A percentile compares a stretch with the other conserved stretches of the same genome.
phyloP scores from a whole-genome alignment of 2,888 invertebrate genomes.

The Lepeophtheirus nordmannii region DNA sequence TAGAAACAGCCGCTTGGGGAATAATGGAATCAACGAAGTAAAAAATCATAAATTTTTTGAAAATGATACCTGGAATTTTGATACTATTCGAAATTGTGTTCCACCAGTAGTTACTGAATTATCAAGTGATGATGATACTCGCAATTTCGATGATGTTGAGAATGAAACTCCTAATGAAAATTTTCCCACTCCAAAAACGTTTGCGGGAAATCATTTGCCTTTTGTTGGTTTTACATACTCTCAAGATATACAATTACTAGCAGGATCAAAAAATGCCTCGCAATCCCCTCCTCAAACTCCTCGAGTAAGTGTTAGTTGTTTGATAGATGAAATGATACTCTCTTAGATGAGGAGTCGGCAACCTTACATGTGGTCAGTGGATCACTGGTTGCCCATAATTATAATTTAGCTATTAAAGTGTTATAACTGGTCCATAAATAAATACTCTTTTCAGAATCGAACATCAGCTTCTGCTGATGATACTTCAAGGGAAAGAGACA shows the following conservation, averaged over 20 bases:
- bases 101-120: constrained; percentile 95
- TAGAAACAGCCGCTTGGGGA: constrained; percentile 45
- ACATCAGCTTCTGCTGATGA: neutral
- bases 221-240: constrained; percentile 98
- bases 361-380: too few relatives aligned
- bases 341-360: too few relatives aligned
- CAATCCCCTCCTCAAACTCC: constrained; percentile 11
- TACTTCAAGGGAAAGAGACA: neutral
- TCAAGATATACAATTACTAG: constrained; percentile 56
- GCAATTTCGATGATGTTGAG: constrained; percentile 95
- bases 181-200: constrained; percentile 90
- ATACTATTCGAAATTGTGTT: constrained; percentile 77
- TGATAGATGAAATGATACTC: too few relatives aligned
- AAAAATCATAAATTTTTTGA: constrained; percentile 84
- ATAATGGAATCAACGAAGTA: constrained; percentile 84
- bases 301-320: constrained; percentile 8
- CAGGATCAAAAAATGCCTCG: neutral
- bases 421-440: too few relatives aligned
- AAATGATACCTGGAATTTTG: constrained; percentile 95
- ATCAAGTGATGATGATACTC: constrained; percentile 88
- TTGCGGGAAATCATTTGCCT: constrained; percentile 93
- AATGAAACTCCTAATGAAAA: constrained; percentile 79
- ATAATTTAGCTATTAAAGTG: too few relatives aligned
- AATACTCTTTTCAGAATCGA: neutral
- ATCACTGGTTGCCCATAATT: too few relatives aligned